Evolutionary conservation across 2,888 invertebrate species (phyloP), one percentile per base, ranked within the genome.

Genomic region (Brachyptera risi): DNA sequence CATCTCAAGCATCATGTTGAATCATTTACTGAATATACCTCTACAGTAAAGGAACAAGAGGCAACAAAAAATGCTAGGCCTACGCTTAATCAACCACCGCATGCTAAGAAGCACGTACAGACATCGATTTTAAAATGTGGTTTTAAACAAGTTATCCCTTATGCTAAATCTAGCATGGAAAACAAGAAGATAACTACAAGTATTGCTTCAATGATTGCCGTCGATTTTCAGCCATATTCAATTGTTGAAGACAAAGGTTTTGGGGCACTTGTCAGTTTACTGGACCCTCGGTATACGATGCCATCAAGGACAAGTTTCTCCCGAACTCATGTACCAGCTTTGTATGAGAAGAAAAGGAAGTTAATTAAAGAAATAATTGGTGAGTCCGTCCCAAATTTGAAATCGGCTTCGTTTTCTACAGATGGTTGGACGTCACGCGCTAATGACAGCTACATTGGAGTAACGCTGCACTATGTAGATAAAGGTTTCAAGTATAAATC

Each of bases 181-280:
- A 23, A 24, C 13, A 17, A 27, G 15, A 47, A 58, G 31, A 58
- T 38, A 26, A 40, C 40, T 13, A 23, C 5, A 26, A 31, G 40
- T 24, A 26, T 44, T 26, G 47, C 15, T 5, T 44, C 21, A 17
- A 58, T 58, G 58, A 58, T 58, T 19, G 58, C 58, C 15, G 21
- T 24, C 24, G 44, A 58, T 19, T 47, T 7, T 15, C 58, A 58
- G 38, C 58, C 58, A 11, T 58, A 58, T 47, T 24, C 44, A 44
- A 17, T 44, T 24, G 58, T 58, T 23, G 26, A 58, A 44, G 58
- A 58, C 24, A 15, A 9, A 23, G 26, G 58, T 3, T 44, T 58
- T 58, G 26, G n/a, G 44, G 17, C 26, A 7, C 17, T 44, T 1
- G 27, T 42, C 3, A 19, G 21, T 13, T 21, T 26, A n/a, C 15